Evolutionary conservation across 2,113 vertebrate genomes (phyloP), one percentile per base, ranked within the genome.

Genomic region (Nesoenas mayeri): DNA sequence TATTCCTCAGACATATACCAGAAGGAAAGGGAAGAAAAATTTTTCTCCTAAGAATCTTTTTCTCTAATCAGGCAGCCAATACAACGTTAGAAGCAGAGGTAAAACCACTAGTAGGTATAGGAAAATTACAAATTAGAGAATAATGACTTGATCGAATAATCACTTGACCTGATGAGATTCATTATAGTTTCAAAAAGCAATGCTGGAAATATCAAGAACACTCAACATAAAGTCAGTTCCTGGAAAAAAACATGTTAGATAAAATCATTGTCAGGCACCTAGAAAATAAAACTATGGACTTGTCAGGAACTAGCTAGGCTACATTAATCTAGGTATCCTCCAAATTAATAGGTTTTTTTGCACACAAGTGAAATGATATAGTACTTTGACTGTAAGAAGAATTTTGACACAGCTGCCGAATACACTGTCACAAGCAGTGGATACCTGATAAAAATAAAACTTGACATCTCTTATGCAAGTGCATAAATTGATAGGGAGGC

Each of bases 61-160:
- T 2, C 32, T 56, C 22, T 54, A 22, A 28, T 70, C 7, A 56
- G 31, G 11, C 5, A 65, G 20, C 21, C 6, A 83, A 44, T 2
- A 86, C 21, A 18, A 12, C 62, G 36, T 65, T 15, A 66, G 75
- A 87, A 92, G 16, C 24, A 77, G 40, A 70, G 5, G 8, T 77
- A 50, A 73, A 90, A 88, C 2, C 4, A 13, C 3, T 0, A 0
- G 5, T 47, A 15, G 5, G 2, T 64, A 12, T 31, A 79, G 14
- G 24, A 67, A 90, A 90, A 85, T 10, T 62, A 22, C 40, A 71
- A 50, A 20, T 31, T 31, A 53, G 29, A 67, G 16, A 58, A 51
- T 47, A 75, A 57, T 32, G 29, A 4, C 7, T 79, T 77, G 5
- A 79, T 40, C 21, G 79, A 83, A 51, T 34, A 72, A 22, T 73